Conservation (phyloP, 2,113 vertebrate species). For the Atherinomorus stipes region DNA sequence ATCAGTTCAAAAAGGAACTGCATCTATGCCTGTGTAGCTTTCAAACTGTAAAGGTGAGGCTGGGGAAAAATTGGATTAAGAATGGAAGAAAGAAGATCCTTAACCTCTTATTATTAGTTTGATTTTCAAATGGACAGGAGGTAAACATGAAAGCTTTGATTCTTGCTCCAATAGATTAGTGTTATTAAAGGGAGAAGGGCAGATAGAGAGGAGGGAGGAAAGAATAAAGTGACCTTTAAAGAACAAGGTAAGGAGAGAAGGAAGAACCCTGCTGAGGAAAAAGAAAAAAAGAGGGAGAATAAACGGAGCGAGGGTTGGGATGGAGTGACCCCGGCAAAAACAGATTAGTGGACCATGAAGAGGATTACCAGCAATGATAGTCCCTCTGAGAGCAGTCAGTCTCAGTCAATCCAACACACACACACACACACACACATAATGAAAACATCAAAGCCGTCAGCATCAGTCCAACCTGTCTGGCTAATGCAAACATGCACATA, state of each 20-base stretch:
- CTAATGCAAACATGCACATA: slow-evolving; percentile 47
- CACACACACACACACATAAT: slow-evolving; percentile 21
- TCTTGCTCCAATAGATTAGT: slow-evolving; percentile 62
- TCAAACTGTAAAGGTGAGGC: neutral
- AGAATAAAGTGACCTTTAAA: slow-evolving; percentile 57
- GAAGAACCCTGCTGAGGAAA: slow-evolving; percentile 34
- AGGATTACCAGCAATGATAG: slow-evolving; percentile 77
- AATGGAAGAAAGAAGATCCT: neutral
- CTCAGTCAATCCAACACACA: slow-evolving; percentile 45
- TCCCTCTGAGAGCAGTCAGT: slow-evolving; percentile 58
- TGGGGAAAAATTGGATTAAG: neutral
- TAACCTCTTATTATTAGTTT: slow-evolving; percentile 53
- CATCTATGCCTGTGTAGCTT: too few relatives aligned
- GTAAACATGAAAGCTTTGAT: slow-evolving; percentile 60
- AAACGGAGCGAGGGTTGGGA: neutral
- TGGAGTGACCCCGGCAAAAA: slow-evolving; percentile 61
- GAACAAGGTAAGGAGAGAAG: slow-evolving; percentile 39
- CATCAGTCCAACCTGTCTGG: slow-evolving; percentile 46
- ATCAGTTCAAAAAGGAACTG: neutral
- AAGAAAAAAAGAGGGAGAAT: slow-evolving; percentile 4
- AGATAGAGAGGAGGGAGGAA: slow-evolving; percentile 17
- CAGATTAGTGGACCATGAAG: slow-evolving; percentile 72
- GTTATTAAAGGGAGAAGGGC: slow-evolving; percentile 51
- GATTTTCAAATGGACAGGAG: slow-evolving; percentile 55
- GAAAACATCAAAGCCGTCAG: slow-evolving; percentile 48